Percentiles rank a stretch among this genome's conserved stretches.
phyloP scores from a whole-genome alignment of 2,888 invertebrate genomes.

The Perizoma affinitatum region DNA sequence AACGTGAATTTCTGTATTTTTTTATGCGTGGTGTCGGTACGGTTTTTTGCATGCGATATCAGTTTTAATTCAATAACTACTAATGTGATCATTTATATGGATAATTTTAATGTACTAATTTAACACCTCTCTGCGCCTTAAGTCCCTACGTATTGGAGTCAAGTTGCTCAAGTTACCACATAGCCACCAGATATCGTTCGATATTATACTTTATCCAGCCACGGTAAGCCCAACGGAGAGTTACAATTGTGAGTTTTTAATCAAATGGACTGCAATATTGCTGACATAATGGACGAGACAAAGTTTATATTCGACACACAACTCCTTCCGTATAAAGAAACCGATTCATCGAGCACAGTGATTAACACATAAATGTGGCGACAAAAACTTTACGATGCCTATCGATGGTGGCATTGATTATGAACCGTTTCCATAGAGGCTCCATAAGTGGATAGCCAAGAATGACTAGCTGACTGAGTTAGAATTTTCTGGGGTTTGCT shows the following conservation, averaged over 20 bases:
- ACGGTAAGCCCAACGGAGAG: too few species aligned
- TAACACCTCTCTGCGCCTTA: too few species aligned
- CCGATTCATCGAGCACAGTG: constrained; percentile 43
- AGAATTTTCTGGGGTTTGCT: not conserved
- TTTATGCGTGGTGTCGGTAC: too few species aligned
- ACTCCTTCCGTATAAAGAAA: constrained; percentile 37
- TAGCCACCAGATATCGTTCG: too few species aligned
- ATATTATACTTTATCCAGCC: too few species aligned
- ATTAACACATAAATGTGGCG: constrained; percentile 50
- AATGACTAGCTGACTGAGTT: constrained; percentile 10
- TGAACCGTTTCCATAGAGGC: constrained; percentile 40
- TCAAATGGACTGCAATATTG: constrained; percentile 3
- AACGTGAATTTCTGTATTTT: too few species aligned
- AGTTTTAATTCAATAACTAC: too few species aligned
- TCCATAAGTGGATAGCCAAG: constrained; percentile 33
- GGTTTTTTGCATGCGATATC: too few species aligned
- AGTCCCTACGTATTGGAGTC: too few species aligned
- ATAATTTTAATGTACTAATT: too few species aligned
- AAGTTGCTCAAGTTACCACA: too few species aligned
- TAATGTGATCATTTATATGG: too few species aligned
- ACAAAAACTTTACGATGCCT: constrained; percentile 34
- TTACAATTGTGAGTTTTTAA: not conserved
- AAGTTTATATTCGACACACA: constrained; percentile 40
- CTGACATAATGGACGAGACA: constrained; percentile 8
- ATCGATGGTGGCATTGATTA: constrained; percentile 34